These are phyloP conservation scores for Tyria jacobaeae DNA, from an alignment of 2,888 invertebrate genomes.

Conservation along the genomic window DNA sequence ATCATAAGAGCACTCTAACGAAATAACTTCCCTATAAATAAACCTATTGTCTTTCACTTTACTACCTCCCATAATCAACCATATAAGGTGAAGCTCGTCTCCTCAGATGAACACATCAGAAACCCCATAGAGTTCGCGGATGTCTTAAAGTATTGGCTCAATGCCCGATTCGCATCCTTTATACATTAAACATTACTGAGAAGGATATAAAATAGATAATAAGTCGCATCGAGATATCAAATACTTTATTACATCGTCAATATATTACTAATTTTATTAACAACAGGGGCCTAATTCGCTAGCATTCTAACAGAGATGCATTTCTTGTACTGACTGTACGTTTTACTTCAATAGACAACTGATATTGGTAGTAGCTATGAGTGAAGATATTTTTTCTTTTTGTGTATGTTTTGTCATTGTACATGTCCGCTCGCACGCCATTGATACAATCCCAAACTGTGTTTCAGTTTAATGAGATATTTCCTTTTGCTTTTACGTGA, in stretches of 20 bases:
- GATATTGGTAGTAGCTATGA: neutral
- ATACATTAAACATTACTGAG: slow-evolving; percentile 49
- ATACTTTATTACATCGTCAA: slow-evolving; percentile 16
- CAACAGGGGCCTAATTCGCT: slow-evolving; percentile 1
- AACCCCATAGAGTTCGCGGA: slow-evolving; percentile 42
- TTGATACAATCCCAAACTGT: no score
- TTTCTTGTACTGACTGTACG: neutral
- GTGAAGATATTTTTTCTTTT: neutral
- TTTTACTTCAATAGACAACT: neutral
- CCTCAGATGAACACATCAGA: slow-evolving; percentile 32
- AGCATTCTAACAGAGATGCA: neutral
- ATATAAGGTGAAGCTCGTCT: slow-evolving; percentile 15
- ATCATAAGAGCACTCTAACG: slow-evolving; percentile 5
- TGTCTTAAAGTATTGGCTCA: slow-evolving; percentile 41
- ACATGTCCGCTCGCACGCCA: no score
- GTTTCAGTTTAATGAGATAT: no score
- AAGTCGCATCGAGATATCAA: slow-evolving; percentile 25
- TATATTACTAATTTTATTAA: slow-evolving; percentile 14
- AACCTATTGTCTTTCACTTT: neutral
- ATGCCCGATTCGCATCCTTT: slow-evolving; percentile 40
- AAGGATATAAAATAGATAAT: slow-evolving; percentile 50
- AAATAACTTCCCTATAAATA: slow-evolving; percentile 1
- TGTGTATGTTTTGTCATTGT: no score
- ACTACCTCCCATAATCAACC: slow-evolving; percentile 8
- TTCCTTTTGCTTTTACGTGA: no score